phyloP scores from a whole-genome alignment of 2,888 invertebrate genomes.

The Ganaspis brasiliensis region DNA sequence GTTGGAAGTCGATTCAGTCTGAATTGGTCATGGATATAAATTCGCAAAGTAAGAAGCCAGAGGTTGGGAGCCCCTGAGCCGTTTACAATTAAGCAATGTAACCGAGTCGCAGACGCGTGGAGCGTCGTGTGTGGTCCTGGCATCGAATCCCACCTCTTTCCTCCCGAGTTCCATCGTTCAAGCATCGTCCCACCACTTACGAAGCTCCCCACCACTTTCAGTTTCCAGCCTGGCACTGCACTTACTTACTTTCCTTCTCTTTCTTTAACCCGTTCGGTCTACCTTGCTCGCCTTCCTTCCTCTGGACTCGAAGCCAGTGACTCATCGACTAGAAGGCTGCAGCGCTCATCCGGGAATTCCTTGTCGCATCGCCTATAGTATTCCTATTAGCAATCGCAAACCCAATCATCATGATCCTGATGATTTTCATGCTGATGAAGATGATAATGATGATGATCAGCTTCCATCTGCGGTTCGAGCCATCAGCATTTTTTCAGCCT shows the following conservation, averaged over 20 bases:
- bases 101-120: constrained; percentile 80
- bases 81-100: constrained; percentile 81
- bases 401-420: constrained; percentile 36
- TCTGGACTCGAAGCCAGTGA: constrained; percentile 44
- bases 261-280: constrained; percentile 65
- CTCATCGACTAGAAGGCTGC: constrained; percentile 53
- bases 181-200: constrained; percentile 62
- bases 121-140: constrained; percentile 80
- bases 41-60: constrained; percentile 23
- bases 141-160: constrained; percentile 75
- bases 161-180: constrained; percentile 62
- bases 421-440: constrained; percentile 3
- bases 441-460: constrained; percentile 28
- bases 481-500: constrained; percentile 1
- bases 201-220: constrained; percentile 61
- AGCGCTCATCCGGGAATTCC: constrained; percentile 56
- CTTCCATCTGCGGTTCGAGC: constrained; percentile 10
- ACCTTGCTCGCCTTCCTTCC: constrained; percentile 55
- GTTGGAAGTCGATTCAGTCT: background rate
- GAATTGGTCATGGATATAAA: background rate
- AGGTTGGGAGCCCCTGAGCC: constrained; percentile 75
- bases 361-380: constrained; percentile 24
- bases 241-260: constrained; percentile 55
- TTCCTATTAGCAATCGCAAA: constrained; percentile 38
- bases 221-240: constrained; percentile 59